Evolutionary conservation across 1,140 invertebrate genomes (phyloP).

Genomic region (Epicauta chinensis): DNA sequence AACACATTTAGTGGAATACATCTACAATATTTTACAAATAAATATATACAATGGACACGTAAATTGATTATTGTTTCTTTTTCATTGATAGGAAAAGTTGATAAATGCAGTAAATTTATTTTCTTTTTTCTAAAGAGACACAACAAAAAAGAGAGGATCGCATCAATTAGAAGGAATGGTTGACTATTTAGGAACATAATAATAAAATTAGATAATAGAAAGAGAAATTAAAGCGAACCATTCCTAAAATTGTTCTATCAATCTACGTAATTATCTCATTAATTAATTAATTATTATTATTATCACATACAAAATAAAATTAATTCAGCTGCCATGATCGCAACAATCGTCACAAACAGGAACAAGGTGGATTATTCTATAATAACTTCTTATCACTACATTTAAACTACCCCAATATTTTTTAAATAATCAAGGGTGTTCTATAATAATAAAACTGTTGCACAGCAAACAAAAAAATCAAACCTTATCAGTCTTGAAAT

Average conservation of each 20-base stretch:
- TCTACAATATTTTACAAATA: constrained; percentile 30
- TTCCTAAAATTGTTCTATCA: constrained; percentile 3
- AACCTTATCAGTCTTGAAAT: constrained; percentile 37
- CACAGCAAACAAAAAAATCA: constrained; percentile 3
- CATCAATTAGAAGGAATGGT: constrained; percentile 11
- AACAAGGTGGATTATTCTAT: no score
- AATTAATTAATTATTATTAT: not conserved
- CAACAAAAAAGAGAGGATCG: not conserved
- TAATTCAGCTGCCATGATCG: constrained; percentile 14
- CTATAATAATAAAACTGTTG: not conserved
- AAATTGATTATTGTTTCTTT: constrained; percentile 7
- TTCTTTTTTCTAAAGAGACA: no score
- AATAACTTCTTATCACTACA: no score
- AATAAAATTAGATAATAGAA: not conserved
- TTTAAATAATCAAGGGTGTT: no score
- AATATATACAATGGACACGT: constrained; percentile 28
- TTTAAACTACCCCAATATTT: no score
- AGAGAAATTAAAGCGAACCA: not conserved
- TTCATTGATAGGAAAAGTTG: not conserved
- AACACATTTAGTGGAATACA: constrained; percentile 29
- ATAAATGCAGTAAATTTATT: constrained; percentile 5
- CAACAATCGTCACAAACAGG: constrained; percentile 9
- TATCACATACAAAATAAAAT: constrained; percentile 17
- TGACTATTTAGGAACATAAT: constrained; percentile 10
- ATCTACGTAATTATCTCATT: no score